Evolutionary conservation across 2,888 invertebrate species (phyloP).

Genomic region (Apamea crenata): DNA sequence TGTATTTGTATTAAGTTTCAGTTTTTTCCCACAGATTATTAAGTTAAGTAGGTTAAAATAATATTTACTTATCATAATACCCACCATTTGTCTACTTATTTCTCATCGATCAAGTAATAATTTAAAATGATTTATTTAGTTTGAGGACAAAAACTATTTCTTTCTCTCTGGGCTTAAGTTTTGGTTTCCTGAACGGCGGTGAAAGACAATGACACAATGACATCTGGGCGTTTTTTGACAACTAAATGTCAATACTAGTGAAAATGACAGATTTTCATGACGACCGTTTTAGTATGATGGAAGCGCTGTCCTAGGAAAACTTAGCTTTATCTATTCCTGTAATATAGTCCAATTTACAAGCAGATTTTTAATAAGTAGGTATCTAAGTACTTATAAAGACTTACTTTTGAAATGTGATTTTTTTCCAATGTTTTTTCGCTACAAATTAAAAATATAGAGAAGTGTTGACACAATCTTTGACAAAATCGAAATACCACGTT

Average conservation of each 20-base stretch:
- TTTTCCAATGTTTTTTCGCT: too few relatives aligned
- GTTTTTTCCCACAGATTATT: constrained; percentile 43
- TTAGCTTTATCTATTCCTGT: not conserved
- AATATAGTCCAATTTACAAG: not conserved
- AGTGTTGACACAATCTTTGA: constrained; percentile 33
- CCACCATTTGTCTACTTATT: not conserved
- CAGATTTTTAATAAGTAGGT: not conserved
- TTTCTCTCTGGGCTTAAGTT: not conserved
- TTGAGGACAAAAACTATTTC: not conserved
- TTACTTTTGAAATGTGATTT: not conserved
- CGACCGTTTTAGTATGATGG: not conserved
- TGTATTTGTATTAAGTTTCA: constrained; percentile 12
- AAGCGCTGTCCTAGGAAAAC: not conserved
- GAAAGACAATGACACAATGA: not conserved
- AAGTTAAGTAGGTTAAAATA: not conserved
- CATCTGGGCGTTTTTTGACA: not conserved
- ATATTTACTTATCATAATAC: not conserved
- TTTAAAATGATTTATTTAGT: not conserved
- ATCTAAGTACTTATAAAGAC: too few relatives aligned
- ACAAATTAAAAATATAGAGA: constrained; percentile 1
- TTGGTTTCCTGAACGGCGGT: not conserved
- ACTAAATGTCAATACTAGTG: not conserved
- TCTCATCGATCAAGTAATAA: not conserved
- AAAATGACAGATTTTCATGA: not conserved
- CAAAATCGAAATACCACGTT: constrained; percentile 47